A percentile compares a stretch with the other conserved stretches of the same genome.
phyloP scores from a whole-genome alignment of 37 sponge, comb jelly and placozoan genomes.

The Amphimedon queenslandica region DNA sequence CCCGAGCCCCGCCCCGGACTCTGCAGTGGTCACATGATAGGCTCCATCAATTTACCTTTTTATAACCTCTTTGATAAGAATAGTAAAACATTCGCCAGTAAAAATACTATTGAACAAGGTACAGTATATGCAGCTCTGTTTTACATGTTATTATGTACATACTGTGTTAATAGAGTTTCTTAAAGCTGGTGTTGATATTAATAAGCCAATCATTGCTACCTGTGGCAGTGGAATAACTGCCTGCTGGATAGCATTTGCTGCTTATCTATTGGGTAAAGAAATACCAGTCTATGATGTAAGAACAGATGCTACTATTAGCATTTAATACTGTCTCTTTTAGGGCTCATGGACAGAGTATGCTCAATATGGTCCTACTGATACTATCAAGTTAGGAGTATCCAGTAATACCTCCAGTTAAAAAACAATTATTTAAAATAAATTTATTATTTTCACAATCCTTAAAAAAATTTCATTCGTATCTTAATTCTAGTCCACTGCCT shows the following conservation, averaged over 20 bases:
- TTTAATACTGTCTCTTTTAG: constrained; percentile 11
- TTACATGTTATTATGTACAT: not conserved
- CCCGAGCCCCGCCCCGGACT: constrained; percentile 71
- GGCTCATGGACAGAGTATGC: constrained; percentile 74
- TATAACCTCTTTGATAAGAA: constrained; percentile 24
- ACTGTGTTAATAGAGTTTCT: constrained; percentile 41
- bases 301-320: not conserved
- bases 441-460: no score
- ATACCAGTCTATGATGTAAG: constrained; percentile 84
- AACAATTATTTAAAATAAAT: no score
- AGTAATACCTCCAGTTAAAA: no score
- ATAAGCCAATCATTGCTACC: constrained; percentile 55
- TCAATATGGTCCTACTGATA: constrained; percentile 35
- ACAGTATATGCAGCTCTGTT: not conserved
- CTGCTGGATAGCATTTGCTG: constrained; percentile 51
- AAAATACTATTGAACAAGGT: constrained; percentile 51
- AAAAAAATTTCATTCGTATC: no score
- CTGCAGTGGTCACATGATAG: constrained; percentile 78
- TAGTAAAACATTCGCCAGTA: constrained; percentile 36
- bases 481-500: no score
- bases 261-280: constrained; percentile 24
- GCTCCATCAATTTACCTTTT: constrained; percentile 57
- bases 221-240: constrained; percentile 85
- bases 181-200: constrained; percentile 49
- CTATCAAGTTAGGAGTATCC: constrained; percentile 5